Conservation (phyloP, 2,888 invertebrate genomes). For the Metopia argyrocephala region DNA sequence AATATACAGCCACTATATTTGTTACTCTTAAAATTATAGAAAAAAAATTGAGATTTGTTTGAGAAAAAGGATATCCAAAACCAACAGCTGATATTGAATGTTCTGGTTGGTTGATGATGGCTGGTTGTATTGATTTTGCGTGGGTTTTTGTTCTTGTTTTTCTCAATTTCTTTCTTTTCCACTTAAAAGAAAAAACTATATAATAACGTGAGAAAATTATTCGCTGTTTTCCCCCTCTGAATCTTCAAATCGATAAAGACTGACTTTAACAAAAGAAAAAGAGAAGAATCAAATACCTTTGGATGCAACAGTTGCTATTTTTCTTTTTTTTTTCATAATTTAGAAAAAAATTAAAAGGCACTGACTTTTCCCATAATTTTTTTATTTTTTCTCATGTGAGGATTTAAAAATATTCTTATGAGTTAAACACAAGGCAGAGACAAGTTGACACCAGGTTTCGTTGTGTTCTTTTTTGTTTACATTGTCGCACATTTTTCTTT, state of each 20-base stretch:
- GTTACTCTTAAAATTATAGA: slow-evolving; percentile 16
- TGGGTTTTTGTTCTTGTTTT: slow-evolving; percentile 36
- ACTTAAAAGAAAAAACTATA: neutral
- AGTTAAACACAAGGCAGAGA: slow-evolving; percentile 41
- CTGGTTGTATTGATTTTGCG: slow-evolving; percentile 28
- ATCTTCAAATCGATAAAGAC: no score
- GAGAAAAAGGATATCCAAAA: slow-evolving; percentile 1
- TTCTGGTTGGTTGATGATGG: neutral
- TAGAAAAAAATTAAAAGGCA: neutral
- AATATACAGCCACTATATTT: neutral
- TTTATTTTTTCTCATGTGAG: neutral
- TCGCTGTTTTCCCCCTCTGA: slow-evolving; percentile 38
- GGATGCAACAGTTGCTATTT: slow-evolving; percentile 54
- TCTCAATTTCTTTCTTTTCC: neutral
- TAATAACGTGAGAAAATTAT: slow-evolving; percentile 51
- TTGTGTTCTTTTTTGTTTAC: neutral
- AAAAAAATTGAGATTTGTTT: neutral
- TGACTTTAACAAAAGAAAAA: neutral
- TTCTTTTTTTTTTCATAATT: slow-evolving; percentile 1
- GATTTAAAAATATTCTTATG: neutral
- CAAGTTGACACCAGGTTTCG: slow-evolving; percentile 53
- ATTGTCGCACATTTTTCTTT: slow-evolving; percentile 3
- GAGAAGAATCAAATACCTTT: neutral
- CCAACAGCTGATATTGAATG: slow-evolving; percentile 48
- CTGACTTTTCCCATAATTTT: slow-evolving; percentile 62